Evolutionary conservation across 2,113 vertebrate species (phyloP), one percentile per base, ranked within the genome.

Genomic region (Hyaena hyaena): DNA sequence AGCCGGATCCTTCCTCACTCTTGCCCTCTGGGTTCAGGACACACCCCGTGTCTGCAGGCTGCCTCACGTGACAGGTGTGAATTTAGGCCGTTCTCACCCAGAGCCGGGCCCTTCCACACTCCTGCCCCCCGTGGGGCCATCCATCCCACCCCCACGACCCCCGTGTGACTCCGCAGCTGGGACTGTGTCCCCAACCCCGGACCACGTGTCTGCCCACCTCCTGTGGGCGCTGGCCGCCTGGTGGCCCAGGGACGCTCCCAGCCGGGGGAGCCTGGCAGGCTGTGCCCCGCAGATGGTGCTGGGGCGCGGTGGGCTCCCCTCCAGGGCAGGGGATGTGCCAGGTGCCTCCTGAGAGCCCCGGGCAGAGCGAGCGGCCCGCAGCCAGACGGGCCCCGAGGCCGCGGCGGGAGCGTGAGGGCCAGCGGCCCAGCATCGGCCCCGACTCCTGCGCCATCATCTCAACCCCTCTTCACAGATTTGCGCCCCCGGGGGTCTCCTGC

Each of bases 401-500:
- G 35, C 74, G 7, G 63, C 43, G 68, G 86, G 45, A 16, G 35
- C 73, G 45, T 12, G 91, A 80, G 79, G 73, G 53, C 48, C 61
- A 83, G 53, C 33, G 35, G 8, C 11, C 4, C 15, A 71, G 66
- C 61, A 15, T 77, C 84, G 73, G 86, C 55, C 66, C 10, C 28
- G 5, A n/a, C 63, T 31, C 31, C 23, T 1, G 10, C 71, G 19
- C 16, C 63, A 63, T 48, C 23, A 7, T 68, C 68, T 82, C 81
- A 68, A 35, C 35, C 58, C 26, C 19, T 89, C 90, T 74, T 58
- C 43, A 16, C 69, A 35, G n/a, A 61, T 31, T 43, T 50, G 5
- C 0, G 4, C 9, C 10, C 11, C 0, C 8, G 2, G 7, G 8
- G 35, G 33, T 23, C 1, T 82, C 48, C 2, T 1, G 11, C 69